A percentile compares a stretch with the other conserved stretches of the same genome.
Conservation (phyloP, 2,888 invertebrate species). For the Ramazzottius varieornatus region DNA sequence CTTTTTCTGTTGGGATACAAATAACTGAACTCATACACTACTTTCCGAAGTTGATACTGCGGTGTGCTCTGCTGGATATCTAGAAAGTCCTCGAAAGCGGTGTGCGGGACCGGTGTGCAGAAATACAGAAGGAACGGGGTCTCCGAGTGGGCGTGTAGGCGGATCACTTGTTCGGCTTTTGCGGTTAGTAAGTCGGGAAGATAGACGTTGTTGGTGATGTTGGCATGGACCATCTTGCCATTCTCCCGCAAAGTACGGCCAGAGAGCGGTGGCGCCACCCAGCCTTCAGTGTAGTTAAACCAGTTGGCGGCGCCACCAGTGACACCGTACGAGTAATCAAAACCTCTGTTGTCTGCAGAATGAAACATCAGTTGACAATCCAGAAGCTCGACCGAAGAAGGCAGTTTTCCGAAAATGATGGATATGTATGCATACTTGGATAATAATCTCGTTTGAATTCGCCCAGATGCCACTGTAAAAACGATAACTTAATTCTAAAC, state of each 20-base stretch:
- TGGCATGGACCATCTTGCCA: neutral
- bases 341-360: neutral
- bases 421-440: neutral
- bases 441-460: neutral
- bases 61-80: neutral
- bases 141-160: neutral
- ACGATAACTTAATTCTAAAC: no score
- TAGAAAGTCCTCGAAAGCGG: neutral
- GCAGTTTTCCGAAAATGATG: no score
- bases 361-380: no score
- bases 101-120: neutral
- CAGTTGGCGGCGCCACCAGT: neutral
- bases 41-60: neutral
- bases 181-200: neutral
- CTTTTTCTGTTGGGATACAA: neutral
- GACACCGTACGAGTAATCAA: neutral
- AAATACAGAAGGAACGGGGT: neutral
- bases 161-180: neutral
- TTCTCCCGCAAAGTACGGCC: neutral
- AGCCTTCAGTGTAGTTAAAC: neutral
- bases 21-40: neutral
- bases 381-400: no score
- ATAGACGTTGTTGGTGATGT: constrained; percentile 3
- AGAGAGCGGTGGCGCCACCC: neutral
- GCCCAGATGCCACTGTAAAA: neutral